Base-by-base conservation (phyloP, 2,113 vertebrate genomes). In the Entosphenus tridentatus region DNA sequence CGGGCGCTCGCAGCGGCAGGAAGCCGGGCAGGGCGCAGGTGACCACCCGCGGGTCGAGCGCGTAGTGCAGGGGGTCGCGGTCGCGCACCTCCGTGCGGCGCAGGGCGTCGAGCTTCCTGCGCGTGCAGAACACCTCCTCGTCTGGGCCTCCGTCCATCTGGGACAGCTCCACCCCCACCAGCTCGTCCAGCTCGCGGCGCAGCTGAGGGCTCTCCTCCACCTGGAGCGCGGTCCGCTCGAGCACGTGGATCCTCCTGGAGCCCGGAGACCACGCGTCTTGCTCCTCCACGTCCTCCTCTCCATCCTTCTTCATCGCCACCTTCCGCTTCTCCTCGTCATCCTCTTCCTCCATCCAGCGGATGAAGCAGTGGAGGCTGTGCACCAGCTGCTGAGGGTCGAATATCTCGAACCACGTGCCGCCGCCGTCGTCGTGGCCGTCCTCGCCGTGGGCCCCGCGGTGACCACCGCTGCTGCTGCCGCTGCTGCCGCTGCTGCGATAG, bases 371-470 rank as follows among this genome's bases (percentile, higher is more conserved):
- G 17, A 84, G 71, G 0, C 81, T 82, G 73, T 75, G 71, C 70
- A 85, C 69, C 11, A 82, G 73, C 74, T 84, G 82, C 70, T 74
- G 80, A 73, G 82, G 78, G 57, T 85, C 82, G 2, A 80, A 82
- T 68, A 80, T 80, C 73, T 85, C 83, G 56, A 79, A 82, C 79
- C 77, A 80, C 12, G 80, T 76, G 1, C 68, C 70, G 1, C 71
- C 76, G 16, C 75, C 67, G 67, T 83, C 84, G 1, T 84, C 72
- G 16, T 84, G 73, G 16, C 73, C 73, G 70, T 78, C 81, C 57
- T 73, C 76, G 68, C 81, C 77, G 8, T 81, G 80, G 72, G 80
- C 76, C 62, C 81, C 70, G n/a, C 81, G 71, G 9, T 72, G 72
- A 67, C 39, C 6, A 5, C 39, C 7, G 39, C 39, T 39, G 13